Base-by-base conservation (phyloP, 2,797 vertebrate genomes). In the Manis pentadactyla region DNA sequence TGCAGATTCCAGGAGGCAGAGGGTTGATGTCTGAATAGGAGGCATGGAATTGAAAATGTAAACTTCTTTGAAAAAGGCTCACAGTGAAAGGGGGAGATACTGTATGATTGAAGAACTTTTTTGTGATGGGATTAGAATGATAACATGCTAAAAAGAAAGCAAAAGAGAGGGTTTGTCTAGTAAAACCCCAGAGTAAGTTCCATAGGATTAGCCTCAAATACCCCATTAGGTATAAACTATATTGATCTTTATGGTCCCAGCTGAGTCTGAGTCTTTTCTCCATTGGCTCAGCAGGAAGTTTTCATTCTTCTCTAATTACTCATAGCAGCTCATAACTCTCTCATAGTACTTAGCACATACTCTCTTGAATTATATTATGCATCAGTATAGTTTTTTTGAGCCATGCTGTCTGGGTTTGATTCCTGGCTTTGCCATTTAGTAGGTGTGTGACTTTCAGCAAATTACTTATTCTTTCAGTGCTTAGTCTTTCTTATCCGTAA, bases 221-320 rank as follows among this genome's bases (percentile, higher is more conserved):
- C n/a, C 31, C 89, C 46, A 46, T 89, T 69, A 61, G 51, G 12
- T 90, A 34, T 46, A 83, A 87, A 69, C 21, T 59, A 0, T 79
- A 5, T 68, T 21, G 14, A 29, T 93, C 10, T 87, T 74, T 81
- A 83, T 51, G 73, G 68, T 29, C 23, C 59, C 37, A 75, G 25
- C 17, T 93, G 71, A 95, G 69, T 97, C 55, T 59, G 63, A 88
- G 79, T 55, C 87, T 92, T 94, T 85, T 92, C 46, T 93, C 82
- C 39, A 59, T 93, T 85, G 64, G 37, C 31, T 93, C 68, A 89
- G 39, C 29, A 90, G 46, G 61, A 77, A 83, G 64, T 93, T 61
- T 87, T 94, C 29, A 63, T 83, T 83, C 39, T 53, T 86, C 82
- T 93, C n/a, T 84, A 7, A 90, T 93, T 94, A 94, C 42, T 78